These are phyloP conservation scores for Pangasianodon hypophthalmus DNA, from an alignment of 2,113 vertebrate species.

Conservation along the genomic window DNA sequence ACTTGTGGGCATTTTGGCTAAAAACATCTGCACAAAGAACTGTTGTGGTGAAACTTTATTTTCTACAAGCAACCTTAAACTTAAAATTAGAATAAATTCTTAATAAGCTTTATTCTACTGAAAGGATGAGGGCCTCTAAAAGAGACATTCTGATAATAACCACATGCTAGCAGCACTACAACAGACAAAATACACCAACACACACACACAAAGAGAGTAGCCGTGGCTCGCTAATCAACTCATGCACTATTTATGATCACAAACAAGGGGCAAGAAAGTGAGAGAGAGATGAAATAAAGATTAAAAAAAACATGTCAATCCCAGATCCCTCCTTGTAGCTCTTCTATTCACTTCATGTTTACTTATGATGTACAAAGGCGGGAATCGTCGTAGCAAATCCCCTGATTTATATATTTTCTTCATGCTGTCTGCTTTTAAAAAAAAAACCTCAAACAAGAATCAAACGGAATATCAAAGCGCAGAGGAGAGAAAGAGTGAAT, in stretches of 20 bases:
- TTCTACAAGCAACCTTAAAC: background rate
- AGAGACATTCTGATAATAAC: slow-evolving; percentile 1
- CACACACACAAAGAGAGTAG: slow-evolving; percentile 18
- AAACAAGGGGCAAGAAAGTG: slow-evolving; percentile 62
- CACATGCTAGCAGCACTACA: slow-evolving; percentile 12
- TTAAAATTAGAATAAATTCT: background rate
- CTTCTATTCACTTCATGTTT: slow-evolving; percentile 64
- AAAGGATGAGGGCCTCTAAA: background rate
- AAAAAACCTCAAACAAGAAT: slow-evolving; percentile 60
- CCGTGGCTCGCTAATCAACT: slow-evolving; percentile 72
- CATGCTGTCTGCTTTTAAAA: slow-evolving; percentile 37
- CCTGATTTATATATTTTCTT: slow-evolving; percentile 67
- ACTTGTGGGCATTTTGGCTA: background rate
- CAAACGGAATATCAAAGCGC: slow-evolving; percentile 76
- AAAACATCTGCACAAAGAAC: background rate
- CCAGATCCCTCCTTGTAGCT: slow-evolving; percentile 65
- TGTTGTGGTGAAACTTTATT: too few species aligned
- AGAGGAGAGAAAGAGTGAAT: slow-evolving; percentile 35
- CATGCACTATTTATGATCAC: slow-evolving; percentile 78
- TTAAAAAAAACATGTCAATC: slow-evolving; percentile 71
- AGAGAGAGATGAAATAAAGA: slow-evolving; percentile 61
- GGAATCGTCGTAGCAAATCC: slow-evolving; percentile 71
- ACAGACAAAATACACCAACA: background rate
- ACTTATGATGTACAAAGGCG: slow-evolving; percentile 76
- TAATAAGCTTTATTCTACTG: background rate